Percentiles rank a stretch among this genome's conserved stretches.
phyloP scores from a whole-genome alignment of 2,888 invertebrate species.

The Drosophila gaucha region DNA sequence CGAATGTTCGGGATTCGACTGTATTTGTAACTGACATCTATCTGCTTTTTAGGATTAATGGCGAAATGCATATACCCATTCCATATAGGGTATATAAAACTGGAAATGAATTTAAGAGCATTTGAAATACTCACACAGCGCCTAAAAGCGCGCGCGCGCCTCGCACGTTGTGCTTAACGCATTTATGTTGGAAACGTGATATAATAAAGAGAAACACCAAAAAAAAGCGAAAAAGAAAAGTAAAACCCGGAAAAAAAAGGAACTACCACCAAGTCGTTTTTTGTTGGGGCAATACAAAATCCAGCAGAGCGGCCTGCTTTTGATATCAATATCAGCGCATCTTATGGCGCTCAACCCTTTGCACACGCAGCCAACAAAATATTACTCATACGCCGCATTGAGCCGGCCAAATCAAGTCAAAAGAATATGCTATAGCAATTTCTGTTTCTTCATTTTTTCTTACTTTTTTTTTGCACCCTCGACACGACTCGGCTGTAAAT shows the following conservation, averaged over 20 bases:
- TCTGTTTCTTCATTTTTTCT: constrained; percentile 4
- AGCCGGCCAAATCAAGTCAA: constrained; percentile 61
- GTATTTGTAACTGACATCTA: no score
- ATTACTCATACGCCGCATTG: constrained; percentile 70
- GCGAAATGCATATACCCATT: not conserved
- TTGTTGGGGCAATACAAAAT: constrained; percentile 44
- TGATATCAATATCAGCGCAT: constrained; percentile 70
- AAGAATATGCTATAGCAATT: constrained; percentile 67
- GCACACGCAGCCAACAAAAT: constrained; percentile 39
- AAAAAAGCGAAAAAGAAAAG: constrained; percentile 6
- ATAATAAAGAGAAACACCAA: constrained; percentile 72
- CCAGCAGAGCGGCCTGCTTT: constrained; percentile 48
- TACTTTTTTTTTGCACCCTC: constrained; percentile 66
- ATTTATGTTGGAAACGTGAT: constrained; percentile 80
- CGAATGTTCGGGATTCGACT: no score
- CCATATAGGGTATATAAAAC: not conserved
- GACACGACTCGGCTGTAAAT: constrained; percentile 64
- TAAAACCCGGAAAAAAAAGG: not conserved
- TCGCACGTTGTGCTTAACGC: constrained; percentile 71
- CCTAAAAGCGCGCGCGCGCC: constrained; percentile 59
- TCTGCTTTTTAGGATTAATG: no score
- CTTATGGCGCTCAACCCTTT: constrained; percentile 63
- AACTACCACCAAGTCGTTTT: constrained; percentile 30
- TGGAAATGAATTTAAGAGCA: constrained; percentile 72
- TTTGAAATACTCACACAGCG: constrained; percentile 67